Evolutionary conservation across 2,888 invertebrate genomes (phyloP).

Genomic region (Incurvaria masculella): DNA sequence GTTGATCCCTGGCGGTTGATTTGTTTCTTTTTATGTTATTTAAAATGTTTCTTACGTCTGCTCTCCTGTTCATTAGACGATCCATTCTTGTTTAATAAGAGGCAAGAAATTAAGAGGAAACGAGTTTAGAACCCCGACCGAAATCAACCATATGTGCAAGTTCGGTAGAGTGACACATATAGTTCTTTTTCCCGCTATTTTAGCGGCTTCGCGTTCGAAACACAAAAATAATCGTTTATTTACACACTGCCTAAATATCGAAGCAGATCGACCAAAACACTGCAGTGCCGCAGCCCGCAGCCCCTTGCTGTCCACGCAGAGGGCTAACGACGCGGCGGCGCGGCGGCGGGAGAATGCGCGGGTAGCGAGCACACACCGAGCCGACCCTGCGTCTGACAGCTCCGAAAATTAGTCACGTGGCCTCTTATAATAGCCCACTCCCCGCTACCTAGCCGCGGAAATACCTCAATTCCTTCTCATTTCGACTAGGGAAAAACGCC

Average conservation of each 20-base stretch:
- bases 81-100: not conserved
- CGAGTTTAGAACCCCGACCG: no score
- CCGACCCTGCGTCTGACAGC: conserved; percentile 44
- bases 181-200: no score
- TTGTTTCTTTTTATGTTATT: not conserved
- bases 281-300: not conserved
- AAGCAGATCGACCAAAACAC: no score
- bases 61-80: not conserved
- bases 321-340: not conserved
- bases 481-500: conserved; percentile 14
- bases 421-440: conserved; percentile 37
- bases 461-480: not conserved
- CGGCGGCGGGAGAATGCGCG: not conserved
- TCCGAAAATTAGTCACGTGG: conserved; percentile 55
- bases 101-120: not conserved
- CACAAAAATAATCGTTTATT: no score
- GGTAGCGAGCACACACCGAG: conserved; percentile 12
- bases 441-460: conserved; percentile 9
- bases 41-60: not conserved
- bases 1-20: not conserved
- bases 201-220: no score
- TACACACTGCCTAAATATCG: no score
- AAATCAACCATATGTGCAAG: no score
- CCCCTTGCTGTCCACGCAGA: not conserved
- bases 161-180: no score